Conservation (phyloP, 2,113 vertebrate genomes). For the Delphinus delphis region DNA sequence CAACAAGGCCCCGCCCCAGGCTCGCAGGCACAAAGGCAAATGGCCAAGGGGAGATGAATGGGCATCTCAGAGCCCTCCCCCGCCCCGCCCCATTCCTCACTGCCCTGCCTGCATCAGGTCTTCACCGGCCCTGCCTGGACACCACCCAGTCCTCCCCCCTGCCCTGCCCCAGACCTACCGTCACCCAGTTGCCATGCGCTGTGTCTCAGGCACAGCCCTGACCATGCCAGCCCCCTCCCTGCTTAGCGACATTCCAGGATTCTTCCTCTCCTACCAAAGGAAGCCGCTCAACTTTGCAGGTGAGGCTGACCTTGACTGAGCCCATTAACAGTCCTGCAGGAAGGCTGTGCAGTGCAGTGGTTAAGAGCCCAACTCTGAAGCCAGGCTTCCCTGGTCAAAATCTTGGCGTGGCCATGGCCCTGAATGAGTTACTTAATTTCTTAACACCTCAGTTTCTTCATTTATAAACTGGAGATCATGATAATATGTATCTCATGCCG, state of each 20-base stretch:
- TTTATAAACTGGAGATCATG: background rate
- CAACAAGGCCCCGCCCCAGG: background rate
- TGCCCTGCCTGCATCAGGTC: background rate
- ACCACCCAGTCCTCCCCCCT: background rate
- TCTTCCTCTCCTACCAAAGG: background rate
- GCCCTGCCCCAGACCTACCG: background rate
- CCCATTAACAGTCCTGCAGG: accelerated
- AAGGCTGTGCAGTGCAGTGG: background rate
- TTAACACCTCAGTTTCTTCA: background rate
- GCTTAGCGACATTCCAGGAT: background rate
- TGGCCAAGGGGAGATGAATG: too few species aligned
- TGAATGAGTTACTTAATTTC: background rate
- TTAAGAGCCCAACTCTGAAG: background rate
- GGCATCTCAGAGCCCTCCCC: background rate
- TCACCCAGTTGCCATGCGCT: background rate
- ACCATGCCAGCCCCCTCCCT: background rate
- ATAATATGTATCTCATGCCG: accelerated
- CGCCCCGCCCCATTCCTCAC: accelerated
- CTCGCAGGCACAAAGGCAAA: background rate
- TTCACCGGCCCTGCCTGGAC: background rate
- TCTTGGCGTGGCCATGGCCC: background rate
- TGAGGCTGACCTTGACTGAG: background rate
- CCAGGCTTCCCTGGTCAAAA: background rate
- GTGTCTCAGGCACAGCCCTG: background rate
- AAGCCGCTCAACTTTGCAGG: background rate